Evolutionary conservation across 2,888 invertebrate genomes (phyloP), one percentile per base, ranked within the genome.

Genomic region (Xylophagus ater): DNA sequence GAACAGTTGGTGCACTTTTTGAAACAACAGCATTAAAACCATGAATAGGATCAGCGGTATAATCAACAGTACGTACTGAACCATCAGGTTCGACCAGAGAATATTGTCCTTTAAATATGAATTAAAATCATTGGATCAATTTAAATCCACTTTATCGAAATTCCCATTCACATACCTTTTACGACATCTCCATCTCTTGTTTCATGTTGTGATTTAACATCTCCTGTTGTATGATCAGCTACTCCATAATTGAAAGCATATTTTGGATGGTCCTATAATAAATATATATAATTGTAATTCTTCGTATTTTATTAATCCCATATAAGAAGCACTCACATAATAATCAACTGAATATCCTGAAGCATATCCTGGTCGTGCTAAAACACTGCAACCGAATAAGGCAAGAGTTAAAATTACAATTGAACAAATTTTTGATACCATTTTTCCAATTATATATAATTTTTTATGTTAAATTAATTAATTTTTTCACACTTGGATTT

Each of bases 161-260:
- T n/a, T n/a, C n/a, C n/a, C n/a, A n/a, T n/a, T n/a, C n/a, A 17
- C 23, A 10, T 54, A 74, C 75, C 75, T 68, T 74, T 75, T 2
- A 76, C 76, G 20, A 76, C 71, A 57, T 75, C 76, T 1, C 76
- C 76, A 44, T 76, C 74, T 42, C 76, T 68, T 0, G 72, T 70
- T 53, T 76, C 76, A 43, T 74, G 75, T 48, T 76, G 76, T 13
- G 75, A 75, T 48, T 76, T 76, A 1, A 76, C 69, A 53, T 76
- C 76, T 2, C 64, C 64, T 1, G 64, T 65, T 41, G 58, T 56
- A 45, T 69, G 75, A 55, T 76, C 76, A 12, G 75, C 72, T 30
- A 76, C 76, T 14, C 76, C 76, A 49, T 76, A 76, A 50, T 75
- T 75, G 49, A 74, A 76, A 2, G 74, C 67, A 47, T 76, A 76